Conservation (phyloP, 2,797 vertebrate genomes). For the Caiman crocodilus region DNA sequence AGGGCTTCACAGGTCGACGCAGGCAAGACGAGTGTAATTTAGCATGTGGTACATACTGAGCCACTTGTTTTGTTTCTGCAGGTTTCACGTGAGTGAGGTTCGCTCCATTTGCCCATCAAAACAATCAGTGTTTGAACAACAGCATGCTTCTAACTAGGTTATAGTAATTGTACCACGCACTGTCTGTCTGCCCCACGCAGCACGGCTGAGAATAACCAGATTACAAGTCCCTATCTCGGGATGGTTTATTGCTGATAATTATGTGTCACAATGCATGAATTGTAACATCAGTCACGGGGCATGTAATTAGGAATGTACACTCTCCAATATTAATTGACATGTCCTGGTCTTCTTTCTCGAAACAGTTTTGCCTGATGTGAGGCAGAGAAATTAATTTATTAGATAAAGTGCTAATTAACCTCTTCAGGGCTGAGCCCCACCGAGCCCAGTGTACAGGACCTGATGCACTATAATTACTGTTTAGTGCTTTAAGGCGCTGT, state of each 20-base stretch:
- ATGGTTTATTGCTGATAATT: not conserved
- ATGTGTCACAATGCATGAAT: not conserved
- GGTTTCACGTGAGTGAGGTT: not conserved
- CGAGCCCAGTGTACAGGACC: rapidly evolving
- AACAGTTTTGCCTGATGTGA: not conserved
- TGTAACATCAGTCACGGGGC: not conserved
- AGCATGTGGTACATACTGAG: not conserved
- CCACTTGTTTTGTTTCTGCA: not conserved
- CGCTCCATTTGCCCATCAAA: not conserved
- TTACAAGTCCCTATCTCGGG: rapidly evolving
- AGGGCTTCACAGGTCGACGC: not conserved
- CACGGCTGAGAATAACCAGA: not conserved
- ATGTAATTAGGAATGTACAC: not conserved
- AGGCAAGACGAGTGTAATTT: not conserved
- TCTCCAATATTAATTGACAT: not conserved
- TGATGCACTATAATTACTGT: not conserved
- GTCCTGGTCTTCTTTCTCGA: not conserved
- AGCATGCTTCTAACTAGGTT: not conserved
- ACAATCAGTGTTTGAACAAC: not conserved
- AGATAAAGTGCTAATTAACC: not conserved
- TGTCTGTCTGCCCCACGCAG: not conserved
- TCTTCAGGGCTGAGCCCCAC: not conserved
- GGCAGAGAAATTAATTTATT: not conserved
- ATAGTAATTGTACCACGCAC: not conserved
- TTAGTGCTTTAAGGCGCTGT: not conserved